These are phyloP conservation scores for Ceryle rudis DNA, from an alignment of 2,797 vertebrate genomes.

Conservation along the genomic window DNA sequence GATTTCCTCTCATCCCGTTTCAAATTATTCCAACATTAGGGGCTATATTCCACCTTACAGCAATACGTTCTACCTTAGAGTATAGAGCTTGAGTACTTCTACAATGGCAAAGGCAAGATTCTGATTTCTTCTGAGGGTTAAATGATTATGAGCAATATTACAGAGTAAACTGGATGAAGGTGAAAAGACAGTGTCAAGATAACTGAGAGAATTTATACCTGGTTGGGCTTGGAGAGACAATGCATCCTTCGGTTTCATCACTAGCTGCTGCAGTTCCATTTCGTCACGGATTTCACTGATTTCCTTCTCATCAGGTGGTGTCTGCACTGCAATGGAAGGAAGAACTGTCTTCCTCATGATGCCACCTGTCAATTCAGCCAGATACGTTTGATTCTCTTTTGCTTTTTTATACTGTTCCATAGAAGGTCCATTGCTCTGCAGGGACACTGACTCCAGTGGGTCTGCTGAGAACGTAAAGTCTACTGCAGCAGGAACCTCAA, in stretches of 20 bases:
- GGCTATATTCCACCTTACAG: not conserved
- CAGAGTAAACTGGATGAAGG: not conserved
- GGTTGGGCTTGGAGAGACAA: constrained; percentile 71
- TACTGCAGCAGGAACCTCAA: not conserved
- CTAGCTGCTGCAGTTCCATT: constrained; percentile 75
- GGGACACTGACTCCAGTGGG: not conserved
- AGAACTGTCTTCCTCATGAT: not conserved
- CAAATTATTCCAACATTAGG: not conserved
- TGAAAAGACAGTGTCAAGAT: not conserved
- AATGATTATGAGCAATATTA: not conserved
- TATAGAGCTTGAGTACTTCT: not conserved
- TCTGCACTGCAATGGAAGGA: not conserved
- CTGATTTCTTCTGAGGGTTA: not conserved
- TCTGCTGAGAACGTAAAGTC: not conserved
- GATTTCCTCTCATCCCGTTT: not conserved
- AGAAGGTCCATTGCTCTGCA: not conserved
- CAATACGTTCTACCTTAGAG: not conserved
- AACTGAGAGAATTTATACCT: constrained; percentile 59
- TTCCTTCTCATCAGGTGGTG: not conserved
- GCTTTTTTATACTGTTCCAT: not conserved
- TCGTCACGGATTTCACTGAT: constrained; percentile 39
- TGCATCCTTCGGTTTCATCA: constrained; percentile 77
- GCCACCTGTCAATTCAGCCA: not conserved
- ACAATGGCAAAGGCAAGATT: not conserved
- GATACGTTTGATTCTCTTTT: not conserved